Base-by-base conservation (phyloP, 2,797 vertebrate genomes). In the Myotis myotis region DNA sequence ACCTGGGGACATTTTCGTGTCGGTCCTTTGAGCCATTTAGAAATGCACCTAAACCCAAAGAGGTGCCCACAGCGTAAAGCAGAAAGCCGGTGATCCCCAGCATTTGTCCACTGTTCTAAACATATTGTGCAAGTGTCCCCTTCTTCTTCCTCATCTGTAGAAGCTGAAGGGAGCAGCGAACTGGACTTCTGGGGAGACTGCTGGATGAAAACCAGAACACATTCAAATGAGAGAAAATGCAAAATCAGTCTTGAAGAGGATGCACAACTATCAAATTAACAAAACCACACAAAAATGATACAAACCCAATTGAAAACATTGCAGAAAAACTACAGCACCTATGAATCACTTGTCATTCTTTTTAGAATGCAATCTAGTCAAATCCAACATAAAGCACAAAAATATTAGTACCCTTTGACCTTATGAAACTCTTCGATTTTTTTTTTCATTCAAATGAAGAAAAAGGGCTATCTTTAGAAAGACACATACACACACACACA, bases 1-100 rank as follows among this genome's bases (percentile, higher is more conserved):
- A 99, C 99, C 99, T 99, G 99, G 0, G 99, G 99, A 89, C 99
- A 99, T 97, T 99, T 99, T 47, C 98, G 98, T 57, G 99, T 98
- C 96, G 99, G 99, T 33, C 99, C 98, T 79, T 96, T 99, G 75
- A 99, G 98, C 99, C 99, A 99, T 87, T 98, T 99, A 3, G 99
- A 98, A 60, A 99, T 99, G 98, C 99, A 99, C 0, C 97, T 98
- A 97, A 98, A 99, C 68, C 99, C 99, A 36, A 99, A 99, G 0
- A 99, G 98, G 92, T 99, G 99, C 0, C 99, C 99, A 10, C 99
- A 99, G 19, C 99, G 99, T 97, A 99, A 96, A 0, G 99, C 98
- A 0, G 99, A 98, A n/a, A 99, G 98, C 0, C 99, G 98, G 97
- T 99, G 99, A 0, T 98, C 98, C 5, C 99, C 99, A 3, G 99